Evolutionary conservation across 2,888 invertebrate genomes (phyloP).

Genomic region (Callyntrura guangdongensis): DNA sequence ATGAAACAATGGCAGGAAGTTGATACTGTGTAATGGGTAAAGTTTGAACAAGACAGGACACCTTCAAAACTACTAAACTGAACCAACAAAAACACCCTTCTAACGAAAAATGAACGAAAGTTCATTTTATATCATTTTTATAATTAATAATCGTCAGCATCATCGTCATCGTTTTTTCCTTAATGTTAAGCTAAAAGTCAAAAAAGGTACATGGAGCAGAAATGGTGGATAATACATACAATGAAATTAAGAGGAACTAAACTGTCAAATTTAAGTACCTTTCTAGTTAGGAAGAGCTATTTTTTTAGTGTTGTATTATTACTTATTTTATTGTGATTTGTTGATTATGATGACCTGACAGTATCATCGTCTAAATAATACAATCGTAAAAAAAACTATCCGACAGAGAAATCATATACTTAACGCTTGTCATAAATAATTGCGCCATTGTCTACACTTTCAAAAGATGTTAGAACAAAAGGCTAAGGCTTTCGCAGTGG

Average conservation of each 20-base stretch:
- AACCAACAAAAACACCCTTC: conserved; percentile 27
- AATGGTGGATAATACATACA: not conserved
- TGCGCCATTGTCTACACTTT: conserved; percentile 75
- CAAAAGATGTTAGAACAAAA: conserved; percentile 67
- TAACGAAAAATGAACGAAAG: conserved; percentile 13
- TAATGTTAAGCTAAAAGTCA: conserved; percentile 21
- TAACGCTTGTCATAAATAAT: conserved; percentile 80
- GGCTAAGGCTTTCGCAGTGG: not conserved
- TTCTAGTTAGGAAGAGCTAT: conserved; percentile 45
- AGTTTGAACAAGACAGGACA: conserved; percentile 66
- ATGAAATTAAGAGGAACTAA: conserved; percentile 68
- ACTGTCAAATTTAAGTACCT: conserved; percentile 76
- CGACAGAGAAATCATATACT: conserved; percentile 77
- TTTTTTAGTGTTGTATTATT: not conserved
- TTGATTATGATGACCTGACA: conserved; percentile 69
- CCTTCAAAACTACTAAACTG: conserved; percentile 59
- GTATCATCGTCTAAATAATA: conserved; percentile 68
- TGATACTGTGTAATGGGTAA: conserved; percentile 20
- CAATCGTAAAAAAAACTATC: conserved; percentile 70
- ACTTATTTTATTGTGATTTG: conserved; percentile 75
- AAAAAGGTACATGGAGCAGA: not conserved
- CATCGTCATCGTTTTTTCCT: not conserved
- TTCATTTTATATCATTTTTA: conserved; percentile 34
- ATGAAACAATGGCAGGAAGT: conserved; percentile 77
- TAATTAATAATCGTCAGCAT: conserved; percentile 26